These are phyloP conservation scores for Brenthis ino DNA, from an alignment of 2,888 invertebrate genomes.

Conservation along the genomic window DNA sequence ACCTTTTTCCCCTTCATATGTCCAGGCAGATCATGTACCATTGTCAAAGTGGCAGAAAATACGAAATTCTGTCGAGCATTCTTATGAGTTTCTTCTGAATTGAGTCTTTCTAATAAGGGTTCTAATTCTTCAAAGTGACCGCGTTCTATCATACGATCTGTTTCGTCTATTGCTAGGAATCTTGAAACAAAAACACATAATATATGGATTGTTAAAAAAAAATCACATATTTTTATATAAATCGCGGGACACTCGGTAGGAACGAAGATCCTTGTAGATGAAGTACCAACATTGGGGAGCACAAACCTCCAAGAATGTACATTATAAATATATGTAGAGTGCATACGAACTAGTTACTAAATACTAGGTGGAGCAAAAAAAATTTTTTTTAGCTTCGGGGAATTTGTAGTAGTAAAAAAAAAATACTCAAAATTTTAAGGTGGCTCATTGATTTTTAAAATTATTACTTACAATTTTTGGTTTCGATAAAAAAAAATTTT, in stretches of 20 bases:
- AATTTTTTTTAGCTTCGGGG: no score
- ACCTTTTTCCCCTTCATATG: slow-evolving; percentile 85
- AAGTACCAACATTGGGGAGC: no score
- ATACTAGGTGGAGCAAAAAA: no score
- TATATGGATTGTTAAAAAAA: background rate
- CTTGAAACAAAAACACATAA: slow-evolving; percentile 67
- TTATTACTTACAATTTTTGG: no score
- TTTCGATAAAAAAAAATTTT: no score
- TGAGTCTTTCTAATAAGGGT: slow-evolving; percentile 89
- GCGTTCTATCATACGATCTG: slow-evolving; percentile 98
- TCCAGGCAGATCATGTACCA: slow-evolving; percentile 92
- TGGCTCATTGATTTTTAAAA: no score
- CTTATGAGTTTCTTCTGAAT: slow-evolving; percentile 84
- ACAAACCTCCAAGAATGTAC: no score
- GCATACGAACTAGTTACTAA: no score
- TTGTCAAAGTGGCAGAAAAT: slow-evolving; percentile 97
- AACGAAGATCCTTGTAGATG: background rate
- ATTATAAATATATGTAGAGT: no score
- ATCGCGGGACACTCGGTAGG: no score
- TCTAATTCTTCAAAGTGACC: slow-evolving; percentile 97
- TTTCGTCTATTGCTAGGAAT: slow-evolving; percentile 97
- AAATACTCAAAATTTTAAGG: no score
- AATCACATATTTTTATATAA: background rate
- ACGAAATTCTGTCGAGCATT: slow-evolving; percentile 94
- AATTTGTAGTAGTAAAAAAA: no score